Percentiles rank a stretch among this genome's conserved stretches.
Evolutionary conservation across 2,888 invertebrate species (phyloP).

Genomic region (Sarcophaga subvicina): DNA sequence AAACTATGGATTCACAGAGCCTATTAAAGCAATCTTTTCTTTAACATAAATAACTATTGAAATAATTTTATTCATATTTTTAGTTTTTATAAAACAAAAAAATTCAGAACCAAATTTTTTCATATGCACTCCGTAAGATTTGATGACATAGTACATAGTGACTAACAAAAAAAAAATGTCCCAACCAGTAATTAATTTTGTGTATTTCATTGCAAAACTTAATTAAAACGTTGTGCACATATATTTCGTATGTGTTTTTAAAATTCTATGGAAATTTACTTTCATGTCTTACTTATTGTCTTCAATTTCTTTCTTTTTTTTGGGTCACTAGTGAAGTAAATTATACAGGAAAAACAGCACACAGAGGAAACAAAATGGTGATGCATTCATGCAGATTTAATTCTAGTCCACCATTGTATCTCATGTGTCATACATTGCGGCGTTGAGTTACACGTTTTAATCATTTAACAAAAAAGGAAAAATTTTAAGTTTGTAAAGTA

Average conservation of each 20-base stretch:
- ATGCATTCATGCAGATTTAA: conserved; percentile 28
- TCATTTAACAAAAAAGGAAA: conserved; percentile 45
- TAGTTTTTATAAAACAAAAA: no score
- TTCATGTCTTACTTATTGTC: conserved; percentile 9
- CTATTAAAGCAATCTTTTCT: no score
- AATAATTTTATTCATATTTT: no score
- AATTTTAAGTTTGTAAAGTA: neutral
- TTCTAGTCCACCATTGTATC: neutral
- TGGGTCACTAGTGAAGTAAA: conserved; percentile 40
- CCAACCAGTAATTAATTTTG: neutral
- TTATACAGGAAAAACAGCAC: neutral
- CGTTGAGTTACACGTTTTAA: conserved; percentile 32
- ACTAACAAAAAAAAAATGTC: no score
- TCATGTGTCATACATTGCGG: neutral
- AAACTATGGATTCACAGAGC: no score
- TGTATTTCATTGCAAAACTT: neutral
- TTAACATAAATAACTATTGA: no score
- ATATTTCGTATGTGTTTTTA: neutral
- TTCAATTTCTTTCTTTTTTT: neutral
- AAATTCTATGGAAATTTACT: conserved; percentile 11
- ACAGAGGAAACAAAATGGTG: neutral
- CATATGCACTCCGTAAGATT: no score
- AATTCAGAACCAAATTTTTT: no score
- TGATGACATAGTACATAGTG: no score
- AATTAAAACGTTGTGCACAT: neutral